A percentile compares a stretch with the other conserved stretches of the same genome.
phyloP scores from a whole-genome alignment of 1,140 invertebrate genomes.

The Sinonovacula constricta region DNA sequence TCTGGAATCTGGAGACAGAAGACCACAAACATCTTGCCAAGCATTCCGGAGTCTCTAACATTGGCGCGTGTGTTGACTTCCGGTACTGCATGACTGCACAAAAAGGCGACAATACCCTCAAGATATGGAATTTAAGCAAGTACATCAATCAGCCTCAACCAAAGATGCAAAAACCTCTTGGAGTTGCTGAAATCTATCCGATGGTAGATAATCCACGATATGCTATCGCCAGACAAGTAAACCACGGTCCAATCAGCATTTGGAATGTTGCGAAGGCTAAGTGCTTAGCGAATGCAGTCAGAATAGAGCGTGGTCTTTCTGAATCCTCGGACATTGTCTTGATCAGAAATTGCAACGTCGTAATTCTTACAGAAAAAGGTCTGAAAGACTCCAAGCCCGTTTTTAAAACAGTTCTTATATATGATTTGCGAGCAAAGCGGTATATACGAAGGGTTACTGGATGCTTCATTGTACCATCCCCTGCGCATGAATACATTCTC shows the following conservation, averaged over 20 bases:
- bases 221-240: conserved; percentile 71
- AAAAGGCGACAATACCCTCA: conserved; percentile 66
- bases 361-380: conserved; percentile 74
- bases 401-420: conserved; percentile 72
- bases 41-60: conserved; percentile 69
- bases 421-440: conserved; percentile 70
- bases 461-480: conserved; percentile 74
- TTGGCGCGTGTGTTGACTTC: conserved; percentile 71
- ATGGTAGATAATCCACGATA: conserved; percentile 74
- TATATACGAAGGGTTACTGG: conserved; percentile 69
- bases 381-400: conserved; percentile 71
- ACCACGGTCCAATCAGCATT: conserved; percentile 74
- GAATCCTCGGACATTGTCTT: conserved; percentile 72
- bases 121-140: conserved; percentile 74
- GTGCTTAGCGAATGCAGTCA: conserved; percentile 64
- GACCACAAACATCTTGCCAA: conserved; percentile 77
- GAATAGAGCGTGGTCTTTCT: conserved; percentile 70
- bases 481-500: conserved; percentile 73
- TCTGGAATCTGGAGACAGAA: conserved; percentile 78
- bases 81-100: conserved; percentile 71
- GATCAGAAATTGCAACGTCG: conserved; percentile 68
- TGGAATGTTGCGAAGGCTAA: conserved; percentile 76
- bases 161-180: conserved; percentile 68
- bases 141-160: conserved; percentile 70
- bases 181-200: conserved; percentile 69